Conservation (phyloP, 2,888 invertebrate species). For the Hololepta plana region DNA sequence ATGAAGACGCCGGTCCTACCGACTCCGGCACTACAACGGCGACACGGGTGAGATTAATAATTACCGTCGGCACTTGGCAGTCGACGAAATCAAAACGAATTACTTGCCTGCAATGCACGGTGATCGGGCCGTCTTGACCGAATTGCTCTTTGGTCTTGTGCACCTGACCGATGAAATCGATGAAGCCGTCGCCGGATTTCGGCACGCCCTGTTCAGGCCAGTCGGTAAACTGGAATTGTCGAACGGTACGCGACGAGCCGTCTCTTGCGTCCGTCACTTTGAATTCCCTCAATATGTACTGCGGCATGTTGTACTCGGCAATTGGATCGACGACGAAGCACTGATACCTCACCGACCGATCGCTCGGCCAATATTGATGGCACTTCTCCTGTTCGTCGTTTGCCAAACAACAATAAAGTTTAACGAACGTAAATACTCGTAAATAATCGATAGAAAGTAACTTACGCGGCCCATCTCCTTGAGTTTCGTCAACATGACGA, state of each 20-base stretch:
- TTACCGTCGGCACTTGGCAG: too few relatives aligned
- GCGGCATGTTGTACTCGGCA: conserved; percentile 99
- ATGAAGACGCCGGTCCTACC: conserved; percentile 98
- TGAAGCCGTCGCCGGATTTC: conserved; percentile 95
- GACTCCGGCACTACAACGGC: conserved; percentile 85
- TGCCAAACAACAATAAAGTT: conserved; percentile 6
- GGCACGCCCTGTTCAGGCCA: conserved; percentile 97
- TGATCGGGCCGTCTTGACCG: conserved; percentile 97
- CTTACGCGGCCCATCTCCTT: conserved; percentile 94
- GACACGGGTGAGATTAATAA: conserved; percentile 10
- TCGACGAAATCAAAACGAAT: too few relatives aligned
- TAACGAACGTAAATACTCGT: too few relatives aligned
- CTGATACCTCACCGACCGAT: conserved; percentile 90
- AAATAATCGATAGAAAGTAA: too few relatives aligned
- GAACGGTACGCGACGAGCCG: conserved; percentile 85
- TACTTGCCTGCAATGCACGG: conserved; percentile 85
- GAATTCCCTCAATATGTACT: conserved; percentile 96
- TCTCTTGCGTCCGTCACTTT: conserved; percentile 97
- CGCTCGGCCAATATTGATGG: conserved; percentile 98
- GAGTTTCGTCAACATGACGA: conserved; percentile 96
- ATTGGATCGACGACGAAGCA: conserved; percentile 98
- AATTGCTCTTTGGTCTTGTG: conserved; percentile 99
- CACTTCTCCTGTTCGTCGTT: conserved; percentile 73
- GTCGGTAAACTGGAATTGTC: conserved; percentile 93
- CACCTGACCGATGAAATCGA: conserved; percentile 98